A percentile compares a stretch with the other conserved stretches of the same genome.
Conservation (phyloP, 2,888 invertebrate species). For the Eubasilissa splendida region DNA sequence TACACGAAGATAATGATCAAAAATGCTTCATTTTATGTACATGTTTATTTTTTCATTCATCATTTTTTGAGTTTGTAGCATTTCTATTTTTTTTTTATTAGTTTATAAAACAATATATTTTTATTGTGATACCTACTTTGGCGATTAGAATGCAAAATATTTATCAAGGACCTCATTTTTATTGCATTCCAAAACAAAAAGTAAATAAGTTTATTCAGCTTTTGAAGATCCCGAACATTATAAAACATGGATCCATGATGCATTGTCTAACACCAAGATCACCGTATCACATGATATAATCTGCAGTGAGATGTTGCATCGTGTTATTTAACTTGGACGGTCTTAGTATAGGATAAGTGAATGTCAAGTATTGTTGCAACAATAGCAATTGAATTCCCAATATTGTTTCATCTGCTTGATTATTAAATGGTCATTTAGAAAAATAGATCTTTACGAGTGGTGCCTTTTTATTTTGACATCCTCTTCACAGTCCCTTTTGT, state of each 20-base stretch:
- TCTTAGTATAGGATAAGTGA: conserved; percentile 29
- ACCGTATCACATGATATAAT: too few species aligned
- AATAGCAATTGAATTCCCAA: neutral
- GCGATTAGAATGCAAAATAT: conserved; percentile 46
- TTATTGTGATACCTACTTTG: conserved; percentile 58
- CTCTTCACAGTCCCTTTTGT: neutral
- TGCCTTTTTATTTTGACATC: conserved; percentile 16
- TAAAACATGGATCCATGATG: neutral
- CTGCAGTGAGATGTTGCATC: too few species aligned
- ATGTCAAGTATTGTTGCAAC: conserved; percentile 14
- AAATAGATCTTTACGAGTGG: conserved; percentile 9
- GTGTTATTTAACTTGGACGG: neutral
- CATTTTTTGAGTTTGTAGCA: conserved; percentile 55
- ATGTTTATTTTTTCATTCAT: conserved; percentile 55
- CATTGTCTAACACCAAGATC: neutral
- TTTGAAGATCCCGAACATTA: neutral
- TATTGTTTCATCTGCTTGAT: neutral
- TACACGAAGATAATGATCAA: conserved; percentile 56
- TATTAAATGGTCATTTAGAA: conserved; percentile 7
- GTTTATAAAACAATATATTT: conserved; percentile 53
- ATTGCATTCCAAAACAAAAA: conserved; percentile 55
- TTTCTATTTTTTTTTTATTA: conserved; percentile 50
- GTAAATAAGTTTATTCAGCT: neutral
- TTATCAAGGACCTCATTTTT: conserved; percentile 42
- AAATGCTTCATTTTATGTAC: conserved; percentile 57